Conservation (phyloP, 2,888 invertebrate genomes). For the Ischnura elegans region DNA sequence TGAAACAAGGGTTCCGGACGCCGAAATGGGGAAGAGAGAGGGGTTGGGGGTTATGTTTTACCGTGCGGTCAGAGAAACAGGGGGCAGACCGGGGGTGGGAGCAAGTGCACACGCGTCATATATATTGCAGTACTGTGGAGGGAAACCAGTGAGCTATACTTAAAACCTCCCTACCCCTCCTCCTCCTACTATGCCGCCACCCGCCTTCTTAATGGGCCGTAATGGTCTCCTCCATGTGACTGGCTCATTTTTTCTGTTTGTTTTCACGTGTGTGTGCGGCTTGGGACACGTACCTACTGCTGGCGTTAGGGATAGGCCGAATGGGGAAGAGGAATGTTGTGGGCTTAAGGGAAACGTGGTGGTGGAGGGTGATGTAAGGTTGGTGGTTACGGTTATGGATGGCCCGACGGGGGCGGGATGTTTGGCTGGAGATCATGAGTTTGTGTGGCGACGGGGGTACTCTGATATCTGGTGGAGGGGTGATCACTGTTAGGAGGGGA, state of each 20-base stretch:
- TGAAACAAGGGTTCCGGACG: background rate
- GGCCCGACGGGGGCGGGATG: background rate
- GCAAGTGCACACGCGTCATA: background rate
- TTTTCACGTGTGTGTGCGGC: background rate
- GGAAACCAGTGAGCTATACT: background rate
- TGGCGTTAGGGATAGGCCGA: background rate
- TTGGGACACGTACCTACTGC: background rate
- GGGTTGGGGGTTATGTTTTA: background rate
- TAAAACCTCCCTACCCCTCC: no score
- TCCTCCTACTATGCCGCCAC: background rate
- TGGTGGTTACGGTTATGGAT: slow-evolving; percentile 21
- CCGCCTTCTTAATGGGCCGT: background rate
- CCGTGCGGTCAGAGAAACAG: background rate
- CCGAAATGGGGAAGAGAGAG: background rate
- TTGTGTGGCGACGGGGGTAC: background rate
- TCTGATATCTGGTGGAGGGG: background rate
- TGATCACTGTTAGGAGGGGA: no score
- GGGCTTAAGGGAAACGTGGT: background rate
- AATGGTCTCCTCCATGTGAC: background rate
- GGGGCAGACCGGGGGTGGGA: background rate
- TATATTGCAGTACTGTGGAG: background rate
- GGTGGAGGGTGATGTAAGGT: background rate
- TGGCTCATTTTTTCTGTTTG: background rate
- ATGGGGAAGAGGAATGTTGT: background rate
- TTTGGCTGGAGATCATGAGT: background rate